Percentiles rank a stretch among this genome's conserved stretches.
Evolutionary conservation across 2,113 vertebrate genomes (phyloP).

Genomic region (Chionis minor): DNA sequence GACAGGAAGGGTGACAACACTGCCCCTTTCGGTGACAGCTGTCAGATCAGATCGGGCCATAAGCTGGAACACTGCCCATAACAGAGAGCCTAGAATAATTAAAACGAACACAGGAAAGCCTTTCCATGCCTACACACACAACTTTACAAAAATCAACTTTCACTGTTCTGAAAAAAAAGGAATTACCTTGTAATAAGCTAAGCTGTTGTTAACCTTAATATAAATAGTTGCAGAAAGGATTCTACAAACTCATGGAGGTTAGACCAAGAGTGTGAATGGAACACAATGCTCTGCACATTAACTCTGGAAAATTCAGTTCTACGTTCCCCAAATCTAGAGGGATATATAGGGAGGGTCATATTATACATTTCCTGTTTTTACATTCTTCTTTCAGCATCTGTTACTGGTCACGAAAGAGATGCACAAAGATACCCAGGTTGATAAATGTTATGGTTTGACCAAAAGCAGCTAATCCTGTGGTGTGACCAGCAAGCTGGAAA

Average conservation of each 20-base stretch:
- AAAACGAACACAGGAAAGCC: not conserved
- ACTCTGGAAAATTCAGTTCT: not conserved
- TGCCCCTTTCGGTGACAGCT: not conserved
- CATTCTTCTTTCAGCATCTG: not conserved
- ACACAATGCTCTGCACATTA: rapidly evolving
- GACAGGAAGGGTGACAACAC: not conserved
- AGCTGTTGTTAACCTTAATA: not conserved
- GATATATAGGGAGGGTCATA: not conserved
- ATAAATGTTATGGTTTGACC: not conserved
- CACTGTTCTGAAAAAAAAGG: not conserved
- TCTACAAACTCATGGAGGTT: not conserved
- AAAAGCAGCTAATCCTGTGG: not conserved
- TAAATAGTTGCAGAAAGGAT: not conserved
- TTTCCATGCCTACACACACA: not conserved
- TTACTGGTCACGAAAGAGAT: not conserved
- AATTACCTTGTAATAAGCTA: not conserved
- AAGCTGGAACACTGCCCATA: not conserved
- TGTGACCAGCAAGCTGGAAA: not conserved
- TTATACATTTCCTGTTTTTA: not conserved
- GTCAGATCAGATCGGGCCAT: not conserved
- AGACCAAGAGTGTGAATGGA: not conserved
- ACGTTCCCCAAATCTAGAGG: not conserved
- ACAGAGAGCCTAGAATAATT: not conserved
- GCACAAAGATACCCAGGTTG: not conserved
- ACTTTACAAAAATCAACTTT: not conserved